A percentile compares a stretch with the other conserved stretches of the same genome.
Evolutionary conservation across 2,888 invertebrate species (phyloP).

Genomic region (Pyrochroa serraticornis): DNA sequence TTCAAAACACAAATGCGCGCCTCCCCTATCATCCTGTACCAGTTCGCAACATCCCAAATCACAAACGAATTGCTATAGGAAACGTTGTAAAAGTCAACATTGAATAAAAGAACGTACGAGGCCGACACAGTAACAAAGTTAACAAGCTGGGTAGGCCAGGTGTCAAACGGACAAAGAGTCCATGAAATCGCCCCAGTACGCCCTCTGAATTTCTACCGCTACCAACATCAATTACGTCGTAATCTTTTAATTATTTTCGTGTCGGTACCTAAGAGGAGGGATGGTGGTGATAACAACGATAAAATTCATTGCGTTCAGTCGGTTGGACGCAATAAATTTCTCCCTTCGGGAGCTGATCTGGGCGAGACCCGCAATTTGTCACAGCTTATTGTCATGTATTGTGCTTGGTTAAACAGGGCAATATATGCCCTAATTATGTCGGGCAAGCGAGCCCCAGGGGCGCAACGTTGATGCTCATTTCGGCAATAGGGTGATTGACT

Average conservation of each 20-base stretch:
- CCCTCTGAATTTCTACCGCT: constrained; percentile 20
- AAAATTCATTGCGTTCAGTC: no score
- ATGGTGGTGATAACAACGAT: no score
- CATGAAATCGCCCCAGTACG: constrained; percentile 40
- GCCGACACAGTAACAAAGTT: constrained; percentile 35
- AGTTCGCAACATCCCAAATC: constrained; percentile 38
- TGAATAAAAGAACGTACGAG: constrained; percentile 32
- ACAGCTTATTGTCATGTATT: constrained; percentile 52
- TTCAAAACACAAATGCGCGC: no score
- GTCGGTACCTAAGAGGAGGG: no score
- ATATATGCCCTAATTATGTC: no score
- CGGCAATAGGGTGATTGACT: constrained; percentile 12
- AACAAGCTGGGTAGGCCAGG: constrained; percentile 57
- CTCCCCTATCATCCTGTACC: background rate
- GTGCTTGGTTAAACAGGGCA: constrained; percentile 37
- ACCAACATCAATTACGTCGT: constrained; percentile 19
- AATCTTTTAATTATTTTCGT: no score
- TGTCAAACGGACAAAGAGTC: constrained; percentile 54
- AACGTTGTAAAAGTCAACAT: constrained; percentile 47
- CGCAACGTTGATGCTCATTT: background rate
- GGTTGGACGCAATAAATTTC: no score
- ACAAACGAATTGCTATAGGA: constrained; percentile 46
- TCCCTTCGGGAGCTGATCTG: no score
- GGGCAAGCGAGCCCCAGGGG: no score
- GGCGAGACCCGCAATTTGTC: constrained; percentile 43